Evolutionary conservation across 2,888 invertebrate genomes (phyloP), one percentile per base, ranked within the genome.

Genomic region (Nomada fabriciana): DNA sequence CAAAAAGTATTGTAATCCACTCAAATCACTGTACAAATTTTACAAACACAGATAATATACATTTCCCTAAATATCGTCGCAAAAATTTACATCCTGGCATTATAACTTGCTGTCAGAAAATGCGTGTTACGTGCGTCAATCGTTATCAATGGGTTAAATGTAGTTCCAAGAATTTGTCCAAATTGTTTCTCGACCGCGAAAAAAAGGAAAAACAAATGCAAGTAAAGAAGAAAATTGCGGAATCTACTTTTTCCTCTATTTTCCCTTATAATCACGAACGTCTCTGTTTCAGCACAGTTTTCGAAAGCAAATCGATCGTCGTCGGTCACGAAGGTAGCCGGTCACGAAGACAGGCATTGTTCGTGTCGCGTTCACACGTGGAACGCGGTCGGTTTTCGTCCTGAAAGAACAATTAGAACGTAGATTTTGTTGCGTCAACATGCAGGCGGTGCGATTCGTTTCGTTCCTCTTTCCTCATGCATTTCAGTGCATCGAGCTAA

Each of bases 401-500:
- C 90, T 90, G 90, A 89, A 91, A 90, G 83, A 87, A 84, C 84
- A 90, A 86, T 88, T 81, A 89, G 84, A 36, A 76, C 86, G 87
- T 86, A 86, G 85, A 80, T 84, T 87, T 84, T 82, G 80, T 88
- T 88, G 88, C 85, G 84, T 88, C 86, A 88, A 88, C 91, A 91
- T 91, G 91, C 91, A 91, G 90, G 91, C 91, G 89, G 90, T 91
- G 90, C 91, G 80, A 72, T 78, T 88, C 82, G 84, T 85, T 85
- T 71, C 89, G 86, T 87, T 89, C 83, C 86, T 83, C 84, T 87
- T 89, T 87, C 80, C 84, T 86, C 86, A 85, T 89, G 89, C 89
- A 88, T 77, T 79, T 89, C 90, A 89, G 92, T 92, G 92, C 92
- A 67, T 90, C 89, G 90, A 91, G 88, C 92, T 92, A 92, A 91